A percentile compares a stretch with the other conserved stretches of the same genome.
phyloP scores from a whole-genome alignment of 2,113 vertebrate genomes.

The Brachyhypopomus gauderio region DNA sequence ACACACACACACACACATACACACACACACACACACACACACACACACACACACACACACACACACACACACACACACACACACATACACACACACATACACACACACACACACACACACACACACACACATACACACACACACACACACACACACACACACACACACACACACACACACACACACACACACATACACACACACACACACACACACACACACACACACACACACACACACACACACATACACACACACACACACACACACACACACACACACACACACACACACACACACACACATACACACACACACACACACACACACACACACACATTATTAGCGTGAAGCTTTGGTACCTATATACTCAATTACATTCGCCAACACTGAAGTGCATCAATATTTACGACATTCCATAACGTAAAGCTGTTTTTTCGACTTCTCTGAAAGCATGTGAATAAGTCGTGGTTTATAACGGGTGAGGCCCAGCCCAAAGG shows the following conservation, averaged over 20 bases:
- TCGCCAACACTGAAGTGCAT: conserved; percentile 29
- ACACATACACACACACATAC: too few relatives aligned
- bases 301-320: background rate
- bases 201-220: background rate
- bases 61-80: background rate
- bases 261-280: background rate
- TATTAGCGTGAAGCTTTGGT: too few relatives aligned
- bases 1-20: background rate
- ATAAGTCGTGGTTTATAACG: conserved; percentile 39
- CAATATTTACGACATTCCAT: conserved; percentile 61
- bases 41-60: background rate
- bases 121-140: background rate
- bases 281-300: conserved; percentile 8
- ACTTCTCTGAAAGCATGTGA: conserved; percentile 32
- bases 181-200: conserved; percentile 15
- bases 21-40: too few relatives aligned
- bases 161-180: conserved; percentile 1
- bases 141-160: conserved; percentile 14
- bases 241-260: conserved; percentile 10
- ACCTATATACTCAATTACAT: conserved; percentile 37
- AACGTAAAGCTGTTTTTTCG: conserved; percentile 42
- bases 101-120: too few relatives aligned
- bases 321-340: too few relatives aligned
- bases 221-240: conserved; percentile 3
- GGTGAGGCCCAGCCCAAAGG: conserved; percentile 32